These are phyloP conservation scores for Adelognathus sp. DNA, from an alignment of 2,888 invertebrate genomes.

Conservation along the genomic window DNA sequence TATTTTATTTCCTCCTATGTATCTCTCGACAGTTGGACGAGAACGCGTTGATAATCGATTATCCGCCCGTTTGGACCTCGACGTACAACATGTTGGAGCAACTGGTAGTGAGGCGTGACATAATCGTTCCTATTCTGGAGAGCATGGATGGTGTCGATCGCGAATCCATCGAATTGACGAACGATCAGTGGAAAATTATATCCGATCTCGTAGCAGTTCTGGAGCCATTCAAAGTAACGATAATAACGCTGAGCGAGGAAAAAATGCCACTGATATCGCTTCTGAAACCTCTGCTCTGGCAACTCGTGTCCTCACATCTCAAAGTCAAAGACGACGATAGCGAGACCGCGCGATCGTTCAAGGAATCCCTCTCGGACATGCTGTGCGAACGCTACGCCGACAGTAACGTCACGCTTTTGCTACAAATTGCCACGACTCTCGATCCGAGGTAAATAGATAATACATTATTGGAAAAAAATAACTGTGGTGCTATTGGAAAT, in stretches of 20 bases:
- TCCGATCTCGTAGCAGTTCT: constrained; percentile 80
- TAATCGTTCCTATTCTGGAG: constrained; percentile 76
- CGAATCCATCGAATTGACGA: constrained; percentile 73
- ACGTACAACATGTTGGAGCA: constrained; percentile 81
- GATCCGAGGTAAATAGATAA: constrained; percentile 79
- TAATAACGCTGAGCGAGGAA: constrained; percentile 82
- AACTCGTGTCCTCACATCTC: constrained; percentile 81
- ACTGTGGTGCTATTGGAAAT: too few relatives aligned
- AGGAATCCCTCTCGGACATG: constrained; percentile 79
- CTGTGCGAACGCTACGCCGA: constrained; percentile 79
- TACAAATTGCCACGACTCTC: constrained; percentile 81
- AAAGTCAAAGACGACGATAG: constrained; percentile 79
- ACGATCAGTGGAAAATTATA: constrained; percentile 80
- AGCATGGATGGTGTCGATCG: constrained; percentile 77
- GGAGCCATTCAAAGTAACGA: constrained; percentile 82
- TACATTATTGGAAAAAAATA: neutral
- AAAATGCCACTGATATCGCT: constrained; percentile 82
- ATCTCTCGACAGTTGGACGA: constrained; percentile 72
- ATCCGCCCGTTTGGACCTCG: constrained; percentile 80
- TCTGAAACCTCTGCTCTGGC: constrained; percentile 82
- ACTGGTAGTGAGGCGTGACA: constrained; percentile 75
- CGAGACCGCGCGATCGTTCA: constrained; percentile 76
- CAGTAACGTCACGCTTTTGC: constrained; percentile 76
- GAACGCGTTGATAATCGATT: constrained; percentile 76
- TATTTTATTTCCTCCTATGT: neutral